Base-by-base conservation (phyloP, 2,888 invertebrate genomes). In the Ferrisia virgata region DNA sequence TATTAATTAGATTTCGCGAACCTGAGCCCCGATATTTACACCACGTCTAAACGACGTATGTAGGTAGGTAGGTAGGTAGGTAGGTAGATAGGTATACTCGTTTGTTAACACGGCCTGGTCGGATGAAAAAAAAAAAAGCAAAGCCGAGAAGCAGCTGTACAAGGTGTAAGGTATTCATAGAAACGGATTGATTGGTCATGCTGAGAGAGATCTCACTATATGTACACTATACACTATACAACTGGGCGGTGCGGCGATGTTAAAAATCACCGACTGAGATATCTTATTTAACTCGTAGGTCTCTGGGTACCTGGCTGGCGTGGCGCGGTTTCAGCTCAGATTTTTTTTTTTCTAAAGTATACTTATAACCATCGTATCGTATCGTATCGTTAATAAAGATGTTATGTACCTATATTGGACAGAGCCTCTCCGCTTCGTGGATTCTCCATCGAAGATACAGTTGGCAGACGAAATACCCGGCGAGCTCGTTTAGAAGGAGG, bases 401-500 rank as follows among this genome's bases (percentile, higher is more conserved):
- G 58, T 64, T 25, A 64, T 25, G 28, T 25, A 25, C 22, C 18
- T 5, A 47, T 18, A 47, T 47, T 6, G 18, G 6, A 47, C 13
- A 43, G 11, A 15, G 47, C 47, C 58, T 64, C 58, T 25, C 13
- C 58, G 58, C 28, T 25, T 22, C 53, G 11, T 25, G 2, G 25
- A 25, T 25, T 13, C 0, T 11, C 3, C 53, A 18, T 3, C 4
- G 5, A 53, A 13, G 28, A 25, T 28, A 28, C 58, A 13, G 58
- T 64, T 28, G 58, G 28, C 58, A 64, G 58, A 28, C 58, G 58
- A 64, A 64, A 64, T 64, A 64, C 58, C 47, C 58, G 58, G 58
- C 22, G 58, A 64, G 58, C 58, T 64, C 58, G 58, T 64, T 64
- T 64, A 28, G 58, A 64, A 64, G 58, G 58, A 64, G 58, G 58